These are phyloP conservation scores for Tinamus major DNA, from an alignment of 2,797 vertebrate genomes.

Conservation along the genomic window DNA sequence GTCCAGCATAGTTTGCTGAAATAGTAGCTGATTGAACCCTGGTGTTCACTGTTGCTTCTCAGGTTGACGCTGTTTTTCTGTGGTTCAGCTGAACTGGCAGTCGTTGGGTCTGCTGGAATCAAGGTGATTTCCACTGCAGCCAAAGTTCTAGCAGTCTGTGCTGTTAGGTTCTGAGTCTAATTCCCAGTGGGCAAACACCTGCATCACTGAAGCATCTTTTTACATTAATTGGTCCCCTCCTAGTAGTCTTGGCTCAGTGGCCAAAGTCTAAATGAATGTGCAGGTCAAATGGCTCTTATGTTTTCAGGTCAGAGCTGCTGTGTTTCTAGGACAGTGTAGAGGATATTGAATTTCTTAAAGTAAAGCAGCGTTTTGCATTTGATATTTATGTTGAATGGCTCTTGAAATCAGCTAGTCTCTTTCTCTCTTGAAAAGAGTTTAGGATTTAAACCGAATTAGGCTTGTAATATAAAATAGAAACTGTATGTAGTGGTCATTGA, in stretches of 20 bases:
- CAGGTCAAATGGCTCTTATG: constrained; percentile 17
- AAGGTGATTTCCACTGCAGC: background rate
- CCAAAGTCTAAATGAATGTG: background rate
- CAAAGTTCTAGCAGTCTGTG: background rate
- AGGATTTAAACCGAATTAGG: background rate
- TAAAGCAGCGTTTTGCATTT: background rate
- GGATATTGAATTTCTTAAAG: background rate
- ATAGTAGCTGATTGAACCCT: background rate
- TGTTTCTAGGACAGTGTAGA: background rate
- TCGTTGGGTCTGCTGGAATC: rapidly evolving
- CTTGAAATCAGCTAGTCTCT: background rate
- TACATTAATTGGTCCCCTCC: background rate
- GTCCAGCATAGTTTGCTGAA: background rate
- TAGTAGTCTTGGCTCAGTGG: background rate
- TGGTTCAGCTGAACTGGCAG: background rate
- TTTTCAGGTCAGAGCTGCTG: background rate
- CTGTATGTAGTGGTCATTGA: background rate
- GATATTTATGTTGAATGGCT: background rate
- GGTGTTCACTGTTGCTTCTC: background rate
- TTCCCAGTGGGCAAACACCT: constrained; percentile 3
- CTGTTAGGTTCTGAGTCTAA: background rate
- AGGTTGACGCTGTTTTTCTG: background rate
- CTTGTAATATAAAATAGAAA: background rate
- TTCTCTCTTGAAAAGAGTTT: background rate
- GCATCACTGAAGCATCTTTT: constrained; percentile 16